A percentile compares a stretch with the other conserved stretches of the same genome.
These are phyloP conservation scores for Anhinga anhinga DNA, from an alignment of 2,113 vertebrate genomes.

Conservation along the genomic window DNA sequence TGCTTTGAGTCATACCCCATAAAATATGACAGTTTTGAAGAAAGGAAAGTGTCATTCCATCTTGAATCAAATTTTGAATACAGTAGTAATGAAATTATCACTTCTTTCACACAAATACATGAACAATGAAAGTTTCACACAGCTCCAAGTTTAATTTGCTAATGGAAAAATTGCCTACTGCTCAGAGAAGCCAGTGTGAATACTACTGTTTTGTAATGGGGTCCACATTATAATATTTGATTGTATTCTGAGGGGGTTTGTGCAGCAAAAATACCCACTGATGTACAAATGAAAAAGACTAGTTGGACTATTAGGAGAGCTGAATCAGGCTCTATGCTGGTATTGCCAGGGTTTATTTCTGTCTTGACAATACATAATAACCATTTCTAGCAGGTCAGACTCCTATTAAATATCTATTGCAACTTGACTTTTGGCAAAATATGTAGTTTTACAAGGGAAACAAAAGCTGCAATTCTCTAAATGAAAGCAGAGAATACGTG, in stretches of 20 bases:
- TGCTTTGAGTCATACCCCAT: constrained; percentile 17
- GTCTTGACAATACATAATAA: constrained; percentile 37
- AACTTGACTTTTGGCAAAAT: constrained; percentile 45
- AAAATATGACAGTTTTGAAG: constrained; percentile 56
- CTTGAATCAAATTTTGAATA: constrained; percentile 28
- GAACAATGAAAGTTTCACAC: constrained; percentile 41
- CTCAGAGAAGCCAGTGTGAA: constrained; percentile 56
- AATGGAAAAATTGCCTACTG: constrained; percentile 56
- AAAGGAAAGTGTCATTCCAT: constrained; percentile 54
- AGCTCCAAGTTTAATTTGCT: constrained; percentile 36
- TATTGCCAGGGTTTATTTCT: constrained; percentile 41
- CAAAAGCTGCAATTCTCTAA: constrained; percentile 42
- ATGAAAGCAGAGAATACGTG: constrained; percentile 12
- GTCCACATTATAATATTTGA: constrained; percentile 53
- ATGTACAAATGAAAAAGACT: constrained; percentile 14
- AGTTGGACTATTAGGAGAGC: background rate
- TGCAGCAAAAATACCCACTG: constrained; percentile 22
- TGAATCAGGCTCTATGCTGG: constrained; percentile 13
- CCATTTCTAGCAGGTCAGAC: constrained; percentile 29
- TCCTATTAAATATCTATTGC: constrained; percentile 44
- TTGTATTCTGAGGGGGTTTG: constrained; percentile 2
- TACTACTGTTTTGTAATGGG: constrained; percentile 26
- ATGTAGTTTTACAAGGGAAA: constrained; percentile 38
- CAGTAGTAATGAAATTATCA: constrained; percentile 55
- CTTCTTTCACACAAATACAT: background rate